These are phyloP conservation scores for Poeciliopsis turrubarensis DNA, from an alignment of 2,113 vertebrate genomes.

Conservation along the genomic window DNA sequence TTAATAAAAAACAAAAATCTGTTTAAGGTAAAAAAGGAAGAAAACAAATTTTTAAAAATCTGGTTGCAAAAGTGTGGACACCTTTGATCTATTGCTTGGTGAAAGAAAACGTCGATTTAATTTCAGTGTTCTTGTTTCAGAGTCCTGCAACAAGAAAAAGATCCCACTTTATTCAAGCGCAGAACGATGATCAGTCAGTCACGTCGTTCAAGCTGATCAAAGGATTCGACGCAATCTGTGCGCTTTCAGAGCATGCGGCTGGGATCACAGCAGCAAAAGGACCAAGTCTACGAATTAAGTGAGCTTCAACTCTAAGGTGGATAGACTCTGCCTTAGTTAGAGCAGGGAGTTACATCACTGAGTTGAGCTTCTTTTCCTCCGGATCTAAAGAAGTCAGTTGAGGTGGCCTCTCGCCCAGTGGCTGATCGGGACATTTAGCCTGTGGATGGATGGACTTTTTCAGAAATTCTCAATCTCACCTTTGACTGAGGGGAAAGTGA, in stretches of 20 bases:
- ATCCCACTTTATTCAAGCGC: background rate
- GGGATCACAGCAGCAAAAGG: background rate
- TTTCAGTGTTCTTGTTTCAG: background rate
- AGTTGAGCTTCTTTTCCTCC: too few relatives aligned
- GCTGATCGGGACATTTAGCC: too few relatives aligned
- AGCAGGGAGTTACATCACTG: too few relatives aligned
- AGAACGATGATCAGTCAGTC: background rate
- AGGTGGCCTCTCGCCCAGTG: too few relatives aligned
- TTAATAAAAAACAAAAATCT: background rate
- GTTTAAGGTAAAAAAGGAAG: background rate
- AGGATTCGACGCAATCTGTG: background rate
- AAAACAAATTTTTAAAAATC: background rate
- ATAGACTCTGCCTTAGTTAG: too few relatives aligned
- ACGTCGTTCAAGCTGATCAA: background rate
- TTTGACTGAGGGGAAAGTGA: background rate
- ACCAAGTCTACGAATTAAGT: background rate
- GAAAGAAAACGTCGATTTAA: background rate
- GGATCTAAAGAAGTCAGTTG: too few relatives aligned
- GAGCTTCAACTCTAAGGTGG: background rate
- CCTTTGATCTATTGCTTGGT: background rate
- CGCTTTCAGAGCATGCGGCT: background rate
- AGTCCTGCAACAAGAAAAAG: background rate
- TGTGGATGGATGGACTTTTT: background rate
- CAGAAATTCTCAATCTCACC: background rate
- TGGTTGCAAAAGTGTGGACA: background rate